A percentile compares a stretch with the other conserved stretches of the same genome.
Evolutionary conservation across 1,140 invertebrate genomes (phyloP).

Genomic region (Diabrotica virgifera): DNA sequence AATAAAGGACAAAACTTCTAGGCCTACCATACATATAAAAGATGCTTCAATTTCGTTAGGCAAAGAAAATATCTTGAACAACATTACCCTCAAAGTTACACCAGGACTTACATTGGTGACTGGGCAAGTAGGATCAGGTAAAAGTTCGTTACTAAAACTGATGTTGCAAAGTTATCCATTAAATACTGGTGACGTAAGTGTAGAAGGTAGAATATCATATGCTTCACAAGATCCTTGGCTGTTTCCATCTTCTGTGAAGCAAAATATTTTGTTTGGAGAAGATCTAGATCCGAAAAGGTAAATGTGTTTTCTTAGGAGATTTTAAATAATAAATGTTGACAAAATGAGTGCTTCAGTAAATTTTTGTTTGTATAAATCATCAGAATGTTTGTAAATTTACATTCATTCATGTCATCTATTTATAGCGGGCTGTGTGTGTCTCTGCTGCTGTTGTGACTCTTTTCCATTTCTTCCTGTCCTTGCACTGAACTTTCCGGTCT

Average conservation of each 20-base stretch:
- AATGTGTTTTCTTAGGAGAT: constrained; percentile 40
- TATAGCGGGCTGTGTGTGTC: too few relatives aligned
- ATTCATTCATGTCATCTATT: too few relatives aligned
- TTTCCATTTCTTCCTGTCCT: too few relatives aligned
- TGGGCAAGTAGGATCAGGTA: constrained; percentile 80
- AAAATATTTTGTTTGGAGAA: constrained; percentile 66
- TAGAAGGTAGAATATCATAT: constrained; percentile 71
- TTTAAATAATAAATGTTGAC: too few relatives aligned
- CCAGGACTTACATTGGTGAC: constrained; percentile 66
- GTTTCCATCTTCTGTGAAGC: constrained; percentile 57
- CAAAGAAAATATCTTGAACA: constrained; percentile 53
- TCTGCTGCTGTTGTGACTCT: too few relatives aligned
- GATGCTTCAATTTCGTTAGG: too few relatives aligned
- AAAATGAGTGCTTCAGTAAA: too few relatives aligned
- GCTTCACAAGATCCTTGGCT: constrained; percentile 79
- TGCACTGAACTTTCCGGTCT: too few relatives aligned
- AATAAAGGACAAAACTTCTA: too few relatives aligned
- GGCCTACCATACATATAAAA: too few relatives aligned
- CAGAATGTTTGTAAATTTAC: too few relatives aligned
- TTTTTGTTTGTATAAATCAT: too few relatives aligned
- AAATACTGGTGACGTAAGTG: constrained; percentile 43
- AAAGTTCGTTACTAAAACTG: constrained; percentile 69
- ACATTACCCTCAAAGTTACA: constrained; percentile 57
- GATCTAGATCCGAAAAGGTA: constrained; percentile 54
- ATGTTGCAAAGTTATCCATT: constrained; percentile 69